A percentile compares a stretch with the other conserved stretches of the same genome.
Evolutionary conservation across 2,888 invertebrate genomes (phyloP).

Genomic region (Theretra japonica): DNA sequence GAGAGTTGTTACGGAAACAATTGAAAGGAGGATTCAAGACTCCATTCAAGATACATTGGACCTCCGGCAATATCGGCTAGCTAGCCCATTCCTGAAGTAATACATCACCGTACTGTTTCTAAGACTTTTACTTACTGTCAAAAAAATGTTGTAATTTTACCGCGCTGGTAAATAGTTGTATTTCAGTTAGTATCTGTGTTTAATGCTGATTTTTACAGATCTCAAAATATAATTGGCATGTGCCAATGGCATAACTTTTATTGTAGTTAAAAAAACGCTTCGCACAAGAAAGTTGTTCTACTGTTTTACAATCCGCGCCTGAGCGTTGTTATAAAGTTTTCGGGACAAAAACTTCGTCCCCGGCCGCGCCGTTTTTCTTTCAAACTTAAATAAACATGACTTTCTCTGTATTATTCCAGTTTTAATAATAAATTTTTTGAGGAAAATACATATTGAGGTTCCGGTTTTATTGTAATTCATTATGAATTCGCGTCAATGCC

Average conservation of each 20-base stretch:
- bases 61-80: too few relatives aligned
- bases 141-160: too few relatives aligned
- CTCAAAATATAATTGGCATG: conserved; percentile 1
- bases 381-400: background rate
- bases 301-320: conserved; percentile 10
- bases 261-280: conserved; percentile 12
- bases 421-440: background rate
- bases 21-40: too few relatives aligned
- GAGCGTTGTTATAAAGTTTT: conserved; percentile 14
- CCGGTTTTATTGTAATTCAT: background rate
- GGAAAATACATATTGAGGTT: background rate
- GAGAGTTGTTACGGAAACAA: too few relatives aligned
- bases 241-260: background rate
- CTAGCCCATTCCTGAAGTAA: too few relatives aligned
- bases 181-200: too few relatives aligned
- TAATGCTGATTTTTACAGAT: background rate
- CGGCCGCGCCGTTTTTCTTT: background rate
- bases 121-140: too few relatives aligned
- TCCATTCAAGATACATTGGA: too few relatives aligned
- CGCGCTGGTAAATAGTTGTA: too few relatives aligned
- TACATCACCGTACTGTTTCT: too few relatives aligned
- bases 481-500: background rate
- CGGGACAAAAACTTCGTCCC: conserved; percentile 14
- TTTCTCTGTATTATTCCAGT: conserved; percentile 10
- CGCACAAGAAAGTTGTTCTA: background rate